These are phyloP conservation scores for Spea hammondii DNA, from an alignment of 2,797 vertebrate genomes.

Conservation along the genomic window DNA sequence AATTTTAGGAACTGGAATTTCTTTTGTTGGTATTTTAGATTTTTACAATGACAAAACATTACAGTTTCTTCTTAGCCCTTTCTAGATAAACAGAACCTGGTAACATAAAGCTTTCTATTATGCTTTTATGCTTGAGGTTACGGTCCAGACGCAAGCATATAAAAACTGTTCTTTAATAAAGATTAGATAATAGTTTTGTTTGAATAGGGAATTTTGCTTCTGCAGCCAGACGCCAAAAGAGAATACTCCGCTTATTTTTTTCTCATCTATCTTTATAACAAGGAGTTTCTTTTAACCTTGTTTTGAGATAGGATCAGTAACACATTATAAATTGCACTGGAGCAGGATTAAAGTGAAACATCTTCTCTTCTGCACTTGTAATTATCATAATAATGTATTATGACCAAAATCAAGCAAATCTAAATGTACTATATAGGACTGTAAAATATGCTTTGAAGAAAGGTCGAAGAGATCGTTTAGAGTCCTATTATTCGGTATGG, in stretches of 20 bases:
- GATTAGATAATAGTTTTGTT: slow-evolving; percentile 49
- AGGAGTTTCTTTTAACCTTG: slow-evolving; percentile 35
- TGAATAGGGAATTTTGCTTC: slow-evolving; percentile 42
- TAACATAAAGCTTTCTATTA: slow-evolving; percentile 42
- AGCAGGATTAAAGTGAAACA: slow-evolving; percentile 26
- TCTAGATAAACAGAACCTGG: slow-evolving; percentile 45
- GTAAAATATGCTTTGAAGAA: slow-evolving; percentile 13
- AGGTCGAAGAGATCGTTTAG: background rate
- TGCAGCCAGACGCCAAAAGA: slow-evolving; percentile 27
- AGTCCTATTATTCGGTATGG: background rate
- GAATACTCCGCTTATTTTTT: slow-evolving; percentile 26
- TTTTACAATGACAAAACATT: slow-evolving; percentile 40
- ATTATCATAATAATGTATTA: slow-evolving; percentile 19
- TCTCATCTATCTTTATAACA: slow-evolving; percentile 23
- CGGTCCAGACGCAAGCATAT: slow-evolving; percentile 28
- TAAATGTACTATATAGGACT: background rate
- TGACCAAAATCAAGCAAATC: background rate
- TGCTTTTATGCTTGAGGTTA: slow-evolving; percentile 37
- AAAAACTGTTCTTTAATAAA: slow-evolving; percentile 47
- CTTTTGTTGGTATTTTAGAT: slow-evolving; percentile 40
- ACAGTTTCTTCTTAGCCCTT: slow-evolving; percentile 30
- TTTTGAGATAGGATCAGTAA: slow-evolving; percentile 34
- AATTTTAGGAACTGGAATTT: slow-evolving; percentile 44
- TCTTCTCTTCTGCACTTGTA: slow-evolving; percentile 1
- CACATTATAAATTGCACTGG: slow-evolving; percentile 27